Evolutionary conservation across 2,888 invertebrate species (phyloP).

Genomic region (Ischnus inquisitorius): DNA sequence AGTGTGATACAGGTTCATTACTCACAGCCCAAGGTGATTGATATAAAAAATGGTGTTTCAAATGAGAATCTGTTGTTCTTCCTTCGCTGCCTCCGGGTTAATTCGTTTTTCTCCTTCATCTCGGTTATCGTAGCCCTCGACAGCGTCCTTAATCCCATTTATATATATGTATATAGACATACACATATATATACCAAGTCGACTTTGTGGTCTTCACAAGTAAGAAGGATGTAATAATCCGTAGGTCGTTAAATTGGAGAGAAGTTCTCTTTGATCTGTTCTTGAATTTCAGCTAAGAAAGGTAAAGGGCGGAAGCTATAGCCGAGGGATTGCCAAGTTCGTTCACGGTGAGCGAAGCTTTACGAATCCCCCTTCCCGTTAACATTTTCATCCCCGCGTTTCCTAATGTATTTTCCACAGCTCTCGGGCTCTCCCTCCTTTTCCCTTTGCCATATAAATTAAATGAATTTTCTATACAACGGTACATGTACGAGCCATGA

Average conservation of each 20-base stretch:
- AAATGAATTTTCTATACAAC: conserved; percentile 12
- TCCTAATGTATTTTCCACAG: neutral
- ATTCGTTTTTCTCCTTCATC: conserved; percentile 4
- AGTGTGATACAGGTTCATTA: conserved; percentile 3
- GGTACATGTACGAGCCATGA: neutral
- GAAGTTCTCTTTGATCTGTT: conserved; percentile 48
- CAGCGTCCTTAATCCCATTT: neutral
- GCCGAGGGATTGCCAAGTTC: conserved; percentile 20
- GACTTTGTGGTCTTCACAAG: conserved; percentile 25
- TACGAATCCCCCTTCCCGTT: neutral
- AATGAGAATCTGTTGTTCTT: conserved; percentile 6
- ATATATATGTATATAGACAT: neutral
- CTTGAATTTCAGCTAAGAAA: conserved; percentile 6
- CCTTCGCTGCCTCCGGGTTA: conserved; percentile 3
- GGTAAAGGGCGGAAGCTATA: neutral
- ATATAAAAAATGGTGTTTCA: neutral
- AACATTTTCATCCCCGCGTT: conserved; percentile 3
- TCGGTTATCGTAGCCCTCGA: conserved; percentile 18
- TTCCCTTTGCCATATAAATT: conserved; percentile 11
- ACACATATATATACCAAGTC: neutral
- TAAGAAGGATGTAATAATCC: conserved; percentile 51
- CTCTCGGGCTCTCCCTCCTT: neutral
- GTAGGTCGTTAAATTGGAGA: conserved; percentile 46
- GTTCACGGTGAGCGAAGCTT: neutral
- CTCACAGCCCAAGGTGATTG: neutral